Percentiles rank a stretch among this genome's conserved stretches.
Conservation (phyloP, 2,113 vertebrate species). For the Amazona vittata region DNA sequence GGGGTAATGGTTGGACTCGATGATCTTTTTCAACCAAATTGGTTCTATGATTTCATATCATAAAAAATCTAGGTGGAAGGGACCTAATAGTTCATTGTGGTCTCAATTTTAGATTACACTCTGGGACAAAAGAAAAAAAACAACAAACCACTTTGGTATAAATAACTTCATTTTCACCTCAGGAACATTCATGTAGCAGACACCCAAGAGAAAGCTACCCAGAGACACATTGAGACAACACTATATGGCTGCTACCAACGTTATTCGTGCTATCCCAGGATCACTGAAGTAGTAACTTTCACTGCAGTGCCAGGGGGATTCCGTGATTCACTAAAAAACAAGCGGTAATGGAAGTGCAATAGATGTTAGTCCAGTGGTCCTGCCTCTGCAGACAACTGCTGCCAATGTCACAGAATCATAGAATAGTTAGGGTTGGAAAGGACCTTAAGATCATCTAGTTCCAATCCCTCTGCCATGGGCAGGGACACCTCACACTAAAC, state of each 20-base stretch:
- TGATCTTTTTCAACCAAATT: too few relatives aligned
- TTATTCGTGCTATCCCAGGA: background rate
- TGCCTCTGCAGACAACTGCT: background rate
- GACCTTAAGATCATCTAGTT: too few relatives aligned
- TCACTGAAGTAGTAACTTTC: background rate
- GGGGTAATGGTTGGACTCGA: too few relatives aligned
- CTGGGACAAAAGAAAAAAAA: background rate
- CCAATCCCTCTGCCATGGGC: too few relatives aligned
- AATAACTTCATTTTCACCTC: background rate
- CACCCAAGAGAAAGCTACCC: background rate
- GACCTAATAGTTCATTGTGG: background rate
- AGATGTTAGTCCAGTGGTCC: background rate
- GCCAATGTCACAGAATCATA: background rate
- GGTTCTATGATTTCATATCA: background rate
- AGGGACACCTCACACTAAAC: too few relatives aligned
- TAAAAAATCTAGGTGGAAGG: background rate
- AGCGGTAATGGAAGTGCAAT: background rate
- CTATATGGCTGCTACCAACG: background rate
- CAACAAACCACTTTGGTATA: background rate
- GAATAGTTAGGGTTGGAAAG: too few relatives aligned
- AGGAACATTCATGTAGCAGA: background rate
- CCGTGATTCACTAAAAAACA: background rate
- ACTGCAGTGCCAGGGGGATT: background rate
- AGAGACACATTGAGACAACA: fast-evolving
- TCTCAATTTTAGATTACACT: background rate